A percentile compares a stretch with the other conserved stretches of the same genome.
Conservation (phyloP, 2,797 vertebrate species). For the Parauchenoglanis punctatus region DNA sequence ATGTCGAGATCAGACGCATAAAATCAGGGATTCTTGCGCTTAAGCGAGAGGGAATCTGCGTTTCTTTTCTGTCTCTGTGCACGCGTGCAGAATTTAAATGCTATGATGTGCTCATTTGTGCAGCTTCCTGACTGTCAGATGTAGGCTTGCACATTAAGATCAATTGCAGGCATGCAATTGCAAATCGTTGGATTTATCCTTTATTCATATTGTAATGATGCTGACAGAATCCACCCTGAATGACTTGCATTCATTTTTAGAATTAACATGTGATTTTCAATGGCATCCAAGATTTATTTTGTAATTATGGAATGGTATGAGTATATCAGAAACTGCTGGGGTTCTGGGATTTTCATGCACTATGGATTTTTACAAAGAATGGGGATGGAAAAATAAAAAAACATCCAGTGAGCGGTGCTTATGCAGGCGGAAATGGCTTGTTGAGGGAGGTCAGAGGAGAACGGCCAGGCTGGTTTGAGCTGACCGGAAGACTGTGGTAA, state of each 20-base stretch:
- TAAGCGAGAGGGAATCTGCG: background rate
- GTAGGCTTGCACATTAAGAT: background rate
- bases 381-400: background rate
- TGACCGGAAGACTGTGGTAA: background rate
- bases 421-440: no score
- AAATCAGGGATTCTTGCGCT: background rate
- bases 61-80: slow-evolving; percentile 10
- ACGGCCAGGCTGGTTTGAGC: background rate
- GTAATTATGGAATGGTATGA: no score
- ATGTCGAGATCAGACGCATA: background rate
- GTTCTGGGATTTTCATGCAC: background rate
- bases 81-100: slow-evolving; percentile 51
- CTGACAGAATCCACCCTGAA: background rate
- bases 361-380: background rate
- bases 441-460: background rate
- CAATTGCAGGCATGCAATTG: background rate
- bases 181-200: background rate
- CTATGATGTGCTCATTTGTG: background rate
- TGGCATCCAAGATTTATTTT: background rate
- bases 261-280: background rate
- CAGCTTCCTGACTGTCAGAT: background rate
- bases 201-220: no score
- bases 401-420: background rate
- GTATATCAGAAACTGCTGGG: background rate
- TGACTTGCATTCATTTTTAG: background rate